These are phyloP conservation scores for Lagenorhynchus albirostris DNA, from an alignment of 2,113 vertebrate genomes.

Conservation along the genomic window DNA sequence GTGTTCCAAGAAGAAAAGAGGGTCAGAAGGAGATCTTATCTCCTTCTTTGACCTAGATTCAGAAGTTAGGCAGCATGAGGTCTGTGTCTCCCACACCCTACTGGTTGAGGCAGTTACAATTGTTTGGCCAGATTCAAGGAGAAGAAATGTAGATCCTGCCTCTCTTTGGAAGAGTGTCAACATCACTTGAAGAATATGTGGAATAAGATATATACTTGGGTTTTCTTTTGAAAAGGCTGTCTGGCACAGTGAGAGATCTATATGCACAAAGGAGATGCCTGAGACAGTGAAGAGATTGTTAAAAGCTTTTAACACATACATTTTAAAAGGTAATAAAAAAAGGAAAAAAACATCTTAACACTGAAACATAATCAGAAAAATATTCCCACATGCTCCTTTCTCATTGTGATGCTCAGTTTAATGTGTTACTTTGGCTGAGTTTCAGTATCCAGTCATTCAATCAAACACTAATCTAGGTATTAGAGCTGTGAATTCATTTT, in stretches of 20 bases:
- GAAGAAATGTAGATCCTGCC: neutral
- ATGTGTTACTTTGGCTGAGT: neutral
- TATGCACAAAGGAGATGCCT: neutral
- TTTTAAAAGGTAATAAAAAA: neutral
- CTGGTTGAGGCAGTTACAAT: neutral
- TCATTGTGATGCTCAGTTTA: neutral
- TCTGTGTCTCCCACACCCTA: accelerated
- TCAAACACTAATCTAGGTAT: neutral
- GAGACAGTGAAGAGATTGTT: neutral
- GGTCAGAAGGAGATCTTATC: neutral
- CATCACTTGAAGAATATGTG: neutral
- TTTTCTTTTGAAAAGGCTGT: neutral
- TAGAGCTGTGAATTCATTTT: neutral
- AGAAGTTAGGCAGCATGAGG: neutral
- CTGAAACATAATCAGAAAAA: neutral
- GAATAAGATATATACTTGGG: neutral
- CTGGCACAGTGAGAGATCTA: neutral
- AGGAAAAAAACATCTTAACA: neutral
- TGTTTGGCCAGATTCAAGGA: neutral
- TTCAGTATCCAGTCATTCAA: neutral
- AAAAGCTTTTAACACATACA: neutral
- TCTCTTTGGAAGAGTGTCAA: neutral
- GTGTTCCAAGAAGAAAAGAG: neutral
- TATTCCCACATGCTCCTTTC: neutral
- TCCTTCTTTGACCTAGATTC: neutral